phyloP scores from a whole-genome alignment of 92 coral and sea anemone genomes.

The Umimayanthus chanpuru region DNA sequence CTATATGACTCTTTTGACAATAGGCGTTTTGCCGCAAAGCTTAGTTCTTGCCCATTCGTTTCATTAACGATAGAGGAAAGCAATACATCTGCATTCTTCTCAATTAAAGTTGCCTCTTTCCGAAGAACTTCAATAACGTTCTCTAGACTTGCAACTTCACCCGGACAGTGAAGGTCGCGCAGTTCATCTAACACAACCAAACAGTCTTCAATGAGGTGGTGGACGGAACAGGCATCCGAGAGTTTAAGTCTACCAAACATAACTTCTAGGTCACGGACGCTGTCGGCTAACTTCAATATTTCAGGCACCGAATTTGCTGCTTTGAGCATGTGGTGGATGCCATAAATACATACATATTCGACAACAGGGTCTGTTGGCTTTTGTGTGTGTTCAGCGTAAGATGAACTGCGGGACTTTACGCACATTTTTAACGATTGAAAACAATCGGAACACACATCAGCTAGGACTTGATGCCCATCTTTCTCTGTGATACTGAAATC shows the following conservation, averaged over 20 bases:
- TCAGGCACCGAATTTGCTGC: neutral
- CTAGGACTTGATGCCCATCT: constrained; percentile 8
- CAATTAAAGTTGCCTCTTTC: constrained; percentile 32
- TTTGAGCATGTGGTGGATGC: constrained; percentile 31
- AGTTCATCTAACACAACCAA: constrained; percentile 29
- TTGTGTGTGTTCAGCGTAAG: neutral
- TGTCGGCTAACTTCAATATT: neutral
- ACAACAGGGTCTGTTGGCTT: neutral
- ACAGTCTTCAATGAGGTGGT: constrained; percentile 34
- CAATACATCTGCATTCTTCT: constrained; percentile 48
- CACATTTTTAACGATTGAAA: constrained; percentile 17
- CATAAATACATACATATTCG: constrained; percentile 27
- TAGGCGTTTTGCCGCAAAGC: constrained; percentile 41
- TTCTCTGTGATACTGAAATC: neutral
- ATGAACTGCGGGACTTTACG: too few species aligned
- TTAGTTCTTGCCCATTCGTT: constrained; percentile 43
- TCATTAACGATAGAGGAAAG: constrained; percentile 59
- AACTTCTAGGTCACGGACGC: constrained; percentile 23
- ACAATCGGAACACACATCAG: constrained; percentile 9
- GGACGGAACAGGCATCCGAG: constrained; percentile 23
- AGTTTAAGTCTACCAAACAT: neutral
- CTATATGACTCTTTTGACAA: constrained; percentile 42
- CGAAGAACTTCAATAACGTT: constrained; percentile 49
- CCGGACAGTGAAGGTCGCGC: constrained; percentile 13
- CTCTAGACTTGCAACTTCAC: constrained; percentile 15